Evolutionary conservation across 2,888 invertebrate species (phyloP).

Genomic region (Lepidocyrtoides sp.): DNA sequence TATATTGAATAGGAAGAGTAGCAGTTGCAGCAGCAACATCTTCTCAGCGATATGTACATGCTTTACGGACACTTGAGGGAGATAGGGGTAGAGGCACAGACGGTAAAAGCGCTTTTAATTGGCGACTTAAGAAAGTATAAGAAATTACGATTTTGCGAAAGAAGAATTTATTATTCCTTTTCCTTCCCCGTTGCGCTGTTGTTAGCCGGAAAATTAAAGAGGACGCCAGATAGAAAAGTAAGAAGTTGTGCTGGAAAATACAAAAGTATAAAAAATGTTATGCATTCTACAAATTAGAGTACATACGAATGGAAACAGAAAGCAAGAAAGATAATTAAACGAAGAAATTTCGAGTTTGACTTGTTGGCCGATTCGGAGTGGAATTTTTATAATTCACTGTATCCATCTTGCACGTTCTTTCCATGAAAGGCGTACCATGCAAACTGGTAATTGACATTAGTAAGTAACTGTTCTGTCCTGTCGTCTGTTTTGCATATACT

Average conservation of each 20-base stretch:
- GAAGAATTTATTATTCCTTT: slow-evolving; percentile 66
- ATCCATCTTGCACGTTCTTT: not conserved
- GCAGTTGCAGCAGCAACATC: not conserved
- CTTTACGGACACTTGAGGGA: slow-evolving; percentile 33
- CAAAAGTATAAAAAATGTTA: not conserved
- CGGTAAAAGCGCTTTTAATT: slow-evolving; percentile 72
- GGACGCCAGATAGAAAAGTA: not conserved
- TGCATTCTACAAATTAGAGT: not conserved
- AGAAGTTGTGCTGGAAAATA: not conserved
- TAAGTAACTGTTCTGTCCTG: too few relatives aligned
- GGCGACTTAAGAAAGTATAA: slow-evolving; percentile 54
- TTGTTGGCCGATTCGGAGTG: not conserved
- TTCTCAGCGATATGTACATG: slow-evolving; percentile 9
- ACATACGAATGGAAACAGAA: not conserved
- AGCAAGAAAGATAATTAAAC: not conserved
- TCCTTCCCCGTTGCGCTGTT: slow-evolving; percentile 25
- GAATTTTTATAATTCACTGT: not conserved
- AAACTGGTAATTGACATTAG: not conserved
- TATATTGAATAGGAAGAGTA: too few relatives aligned
- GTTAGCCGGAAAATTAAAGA: slow-evolving; percentile 3
- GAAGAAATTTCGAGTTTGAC: slow-evolving; percentile 11
- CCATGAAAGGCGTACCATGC: not conserved
- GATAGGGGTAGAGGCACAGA: slow-evolving; percentile 13
- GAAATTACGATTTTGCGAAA: slow-evolving; percentile 70
- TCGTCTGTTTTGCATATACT: not conserved